These are phyloP conservation scores for Caenorhabditis panamensis DNA, from an alignment of 2,888 invertebrate species.

Conservation along the genomic window DNA sequence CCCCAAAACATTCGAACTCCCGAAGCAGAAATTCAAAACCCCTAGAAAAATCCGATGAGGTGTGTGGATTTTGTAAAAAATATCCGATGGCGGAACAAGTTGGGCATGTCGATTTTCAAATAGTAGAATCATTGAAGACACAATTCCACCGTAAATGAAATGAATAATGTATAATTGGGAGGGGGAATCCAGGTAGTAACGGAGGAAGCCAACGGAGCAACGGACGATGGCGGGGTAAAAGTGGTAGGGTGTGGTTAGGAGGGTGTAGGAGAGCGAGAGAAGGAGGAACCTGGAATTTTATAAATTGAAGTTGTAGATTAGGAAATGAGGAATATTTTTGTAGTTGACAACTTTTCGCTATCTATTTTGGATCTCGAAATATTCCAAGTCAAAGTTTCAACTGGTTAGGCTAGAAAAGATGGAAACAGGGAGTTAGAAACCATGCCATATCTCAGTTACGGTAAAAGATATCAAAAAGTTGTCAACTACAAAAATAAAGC, in stretches of 20 bases:
- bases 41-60: constrained; percentile 25
- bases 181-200: not conserved
- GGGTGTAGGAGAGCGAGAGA: constrained; percentile 31
- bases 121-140: constrained; percentile 23
- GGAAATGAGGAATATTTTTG: too few species aligned
- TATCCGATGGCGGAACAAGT: constrained; percentile 14
- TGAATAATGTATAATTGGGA: constrained; percentile 20
- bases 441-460: too few species aligned
- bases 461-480: too few species aligned
- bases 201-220: constrained; percentile 33
- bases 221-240: constrained; percentile 39
- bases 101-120: constrained; percentile 36
- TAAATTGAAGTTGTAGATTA: not conserved
- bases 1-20: constrained; percentile 12
- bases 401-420: too few species aligned
- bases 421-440: too few species aligned
- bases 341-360: not conserved
- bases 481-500: too few species aligned
- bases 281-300: constrained; percentile 19
- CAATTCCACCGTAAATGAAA: constrained; percentile 23
- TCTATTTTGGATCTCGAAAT: too few species aligned
- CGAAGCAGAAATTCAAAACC: constrained; percentile 18
- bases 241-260: constrained; percentile 37
- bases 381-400: too few species aligned
- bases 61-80: not conserved